These are phyloP conservation scores for Adelognathus sp. DNA, from an alignment of 2,888 invertebrate species.

Conservation along the genomic window DNA sequence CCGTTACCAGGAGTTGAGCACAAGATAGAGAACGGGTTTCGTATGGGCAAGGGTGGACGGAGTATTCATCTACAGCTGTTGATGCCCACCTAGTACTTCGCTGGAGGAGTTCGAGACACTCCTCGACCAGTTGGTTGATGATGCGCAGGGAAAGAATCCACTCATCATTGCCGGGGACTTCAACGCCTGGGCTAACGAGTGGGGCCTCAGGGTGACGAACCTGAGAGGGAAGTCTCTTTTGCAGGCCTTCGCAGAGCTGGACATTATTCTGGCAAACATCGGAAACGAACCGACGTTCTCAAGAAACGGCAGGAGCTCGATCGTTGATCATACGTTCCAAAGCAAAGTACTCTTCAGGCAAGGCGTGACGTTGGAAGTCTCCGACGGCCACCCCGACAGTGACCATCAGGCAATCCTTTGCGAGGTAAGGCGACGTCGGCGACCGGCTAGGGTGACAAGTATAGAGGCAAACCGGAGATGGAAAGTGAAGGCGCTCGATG, in stretches of 20 bases:
- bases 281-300: conserved; percentile 53
- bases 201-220: conserved; percentile 58
- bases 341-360: conserved; percentile 56
- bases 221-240: conserved; percentile 45
- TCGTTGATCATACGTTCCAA: conserved; percentile 58
- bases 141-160: conserved; percentile 29
- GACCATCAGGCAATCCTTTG: conserved; percentile 52
- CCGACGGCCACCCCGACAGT: conserved; percentile 49
- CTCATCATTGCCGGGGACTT: conserved; percentile 57
- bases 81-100: conserved; percentile 33
- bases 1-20: not conserved
- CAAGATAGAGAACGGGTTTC: not conserved
- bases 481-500: conserved; percentile 5
- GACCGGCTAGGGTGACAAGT: not conserved
- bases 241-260: conserved; percentile 34
- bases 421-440: not conserved
- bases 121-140: conserved; percentile 35
- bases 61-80: conserved; percentile 45
- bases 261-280: conserved; percentile 46
- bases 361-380: conserved; percentile 35
- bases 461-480: not conserved
- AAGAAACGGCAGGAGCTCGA: conserved; percentile 40
- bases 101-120: conserved; percentile 10
- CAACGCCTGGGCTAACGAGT: conserved; percentile 58
- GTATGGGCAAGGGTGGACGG: not conserved